phyloP scores from a whole-genome alignment of 2,888 invertebrate species.

The Microplitis deprimator region DNA sequence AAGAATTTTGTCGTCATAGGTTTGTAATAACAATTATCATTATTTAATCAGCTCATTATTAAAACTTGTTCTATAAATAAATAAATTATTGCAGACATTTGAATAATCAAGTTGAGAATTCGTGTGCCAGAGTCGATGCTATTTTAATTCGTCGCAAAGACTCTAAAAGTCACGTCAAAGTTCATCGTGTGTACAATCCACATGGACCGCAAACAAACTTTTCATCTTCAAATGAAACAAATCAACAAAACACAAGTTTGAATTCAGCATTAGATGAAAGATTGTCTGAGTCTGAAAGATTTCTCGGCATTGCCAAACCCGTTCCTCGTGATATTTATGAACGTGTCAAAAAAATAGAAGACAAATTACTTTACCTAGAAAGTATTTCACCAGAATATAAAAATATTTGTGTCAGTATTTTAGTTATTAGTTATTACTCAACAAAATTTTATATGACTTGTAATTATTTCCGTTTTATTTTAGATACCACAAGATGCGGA shows the following conservation, averaged over 20 bases:
- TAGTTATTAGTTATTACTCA: constrained; percentile 1
- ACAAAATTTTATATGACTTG: background rate
- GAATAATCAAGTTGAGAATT: constrained; percentile 72
- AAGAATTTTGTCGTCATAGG: constrained; percentile 79
- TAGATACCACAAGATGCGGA: background rate
- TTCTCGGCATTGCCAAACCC: constrained; percentile 74
- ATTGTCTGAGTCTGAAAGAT: constrained; percentile 77
- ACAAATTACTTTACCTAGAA: constrained; percentile 81
- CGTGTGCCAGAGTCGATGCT: constrained; percentile 85
- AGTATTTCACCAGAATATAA: constrained; percentile 87
- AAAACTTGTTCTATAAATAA: background rate
- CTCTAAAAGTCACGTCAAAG: constrained; percentile 86
- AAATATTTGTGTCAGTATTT: constrained; percentile 76
- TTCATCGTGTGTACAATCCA: constrained; percentile 80
- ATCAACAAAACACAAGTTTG: constrained; percentile 36
- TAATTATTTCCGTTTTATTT: background rate
- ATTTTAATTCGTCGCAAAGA: constrained; percentile 80
- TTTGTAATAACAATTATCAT: constrained; percentile 46
- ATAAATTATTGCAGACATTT: constrained; percentile 54
- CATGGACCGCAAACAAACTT: constrained; percentile 77
- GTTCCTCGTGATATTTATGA: constrained; percentile 78
- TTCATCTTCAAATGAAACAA: constrained; percentile 40
- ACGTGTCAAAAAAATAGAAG: constrained; percentile 82
- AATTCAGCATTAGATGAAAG: constrained; percentile 79
- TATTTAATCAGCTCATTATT: constrained; percentile 18